Evolutionary conservation across 2,888 invertebrate species (phyloP).

Genomic region (Leucophenga montana): DNA sequence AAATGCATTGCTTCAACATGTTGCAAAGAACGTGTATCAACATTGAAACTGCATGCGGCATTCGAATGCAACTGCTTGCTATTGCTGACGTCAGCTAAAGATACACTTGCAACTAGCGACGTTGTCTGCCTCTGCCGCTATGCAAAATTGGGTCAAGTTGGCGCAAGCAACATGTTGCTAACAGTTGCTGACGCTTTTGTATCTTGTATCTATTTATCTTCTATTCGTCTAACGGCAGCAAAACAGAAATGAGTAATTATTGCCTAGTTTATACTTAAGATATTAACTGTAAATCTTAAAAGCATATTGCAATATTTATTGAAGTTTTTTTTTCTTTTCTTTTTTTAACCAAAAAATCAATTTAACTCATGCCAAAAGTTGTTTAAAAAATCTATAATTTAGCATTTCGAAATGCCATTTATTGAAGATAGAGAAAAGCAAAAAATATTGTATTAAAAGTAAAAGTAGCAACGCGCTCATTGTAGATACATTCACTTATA

Average conservation of each 20-base stretch:
- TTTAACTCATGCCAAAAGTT: no score
- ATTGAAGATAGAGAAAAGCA: background rate
- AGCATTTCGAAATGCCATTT: slow-evolving; percentile 8
- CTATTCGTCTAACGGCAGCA: no score
- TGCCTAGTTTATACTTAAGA: no score
- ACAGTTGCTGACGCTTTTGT: background rate
- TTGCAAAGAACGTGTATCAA: background rate
- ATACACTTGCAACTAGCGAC: no score
- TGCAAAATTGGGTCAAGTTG: slow-evolving; percentile 17
- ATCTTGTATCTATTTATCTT: background rate
- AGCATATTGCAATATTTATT: no score
- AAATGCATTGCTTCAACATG: slow-evolving; percentile 17
- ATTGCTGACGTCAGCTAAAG: background rate
- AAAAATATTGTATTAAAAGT: slow-evolving; percentile 15
- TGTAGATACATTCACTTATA: background rate
- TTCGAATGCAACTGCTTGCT: background rate
- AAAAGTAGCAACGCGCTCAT: background rate
- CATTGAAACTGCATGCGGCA: background rate
- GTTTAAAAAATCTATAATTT: no score
- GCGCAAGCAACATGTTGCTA: slow-evolving; percentile 16
- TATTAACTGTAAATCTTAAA: no score
- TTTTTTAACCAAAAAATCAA: no score
- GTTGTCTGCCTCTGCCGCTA: no score
- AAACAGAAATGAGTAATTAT: no score
- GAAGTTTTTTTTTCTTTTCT: no score